Base-by-base conservation (phyloP, 2,797 vertebrate species). In the Cynodonichthys magdalenae region DNA sequence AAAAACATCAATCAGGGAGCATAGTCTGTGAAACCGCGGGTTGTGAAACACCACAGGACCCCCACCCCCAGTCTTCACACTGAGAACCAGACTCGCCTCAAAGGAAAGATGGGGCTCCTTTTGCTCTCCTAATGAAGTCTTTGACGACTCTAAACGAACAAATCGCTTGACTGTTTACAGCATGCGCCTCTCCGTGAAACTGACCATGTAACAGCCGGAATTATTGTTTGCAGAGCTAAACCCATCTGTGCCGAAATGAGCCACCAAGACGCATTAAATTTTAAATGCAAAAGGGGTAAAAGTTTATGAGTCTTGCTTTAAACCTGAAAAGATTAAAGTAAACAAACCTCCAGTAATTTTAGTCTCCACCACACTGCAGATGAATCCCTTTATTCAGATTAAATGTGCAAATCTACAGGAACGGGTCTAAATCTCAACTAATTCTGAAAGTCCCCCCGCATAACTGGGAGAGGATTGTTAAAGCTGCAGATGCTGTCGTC, bases 1-100 rank as follows among this genome's bases (percentile, higher is more conserved):
- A 93, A 92, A 94, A 93, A 89, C 92, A 94, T 93, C 90, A 92
- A 93, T 94, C 93, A 93, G 65, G 64, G 71, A 81, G 75, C 80
- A 58, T 41, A 76, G 72, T 71, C 77, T 84, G 80, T 87, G 83
- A 86, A 90, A 83, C 80, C 68, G 60, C 31, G 68, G 78, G 57
- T 75, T 82, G 79, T 81, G 78, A 82, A 89, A 84, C 79, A 76
- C 69, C 76, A 69, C 54, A 65, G 66, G 55, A 68, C 57, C 76
- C 57, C 70, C 69, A 55, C 74, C 75, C 79, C 70, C 82, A 62
- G 75, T 61, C 64, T 52, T 59, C 60, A 63, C 65, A 69, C 72
- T 67, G 71, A 51, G 78, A 76, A 80, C 78, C 71, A 70, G 76
- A 60, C 60, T 68, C 34, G 64, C 75, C 80, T 82, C 53, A 55